Evolutionary conservation across 2,888 invertebrate species (phyloP).

Genomic region (Matsumyia berberina): DNA sequence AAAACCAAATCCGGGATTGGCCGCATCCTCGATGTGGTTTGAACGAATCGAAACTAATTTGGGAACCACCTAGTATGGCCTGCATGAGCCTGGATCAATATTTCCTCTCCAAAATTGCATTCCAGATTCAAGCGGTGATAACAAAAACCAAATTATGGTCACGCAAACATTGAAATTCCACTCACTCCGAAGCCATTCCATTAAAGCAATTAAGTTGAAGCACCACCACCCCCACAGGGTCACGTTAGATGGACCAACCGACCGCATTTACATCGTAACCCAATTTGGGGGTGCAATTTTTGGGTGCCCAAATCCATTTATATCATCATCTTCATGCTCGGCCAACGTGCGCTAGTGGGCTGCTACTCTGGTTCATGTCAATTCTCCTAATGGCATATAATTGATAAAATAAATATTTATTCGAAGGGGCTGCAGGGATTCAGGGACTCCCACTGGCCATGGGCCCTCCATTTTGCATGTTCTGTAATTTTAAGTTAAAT

Average conservation of each 20-base stretch:
- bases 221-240: slow-evolving; percentile 2
- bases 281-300: slow-evolving; percentile 36
- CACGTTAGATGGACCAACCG: slow-evolving; percentile 7
- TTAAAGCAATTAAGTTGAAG: slow-evolving; percentile 59
- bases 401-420: slow-evolving; percentile 76
- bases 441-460: slow-evolving; percentile 6
- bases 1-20: slow-evolving; percentile 2
- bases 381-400: slow-evolving; percentile 58
- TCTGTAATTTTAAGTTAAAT: slow-evolving; percentile 62
- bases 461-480: slow-evolving; percentile 43
- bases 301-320: slow-evolving; percentile 42
- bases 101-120: slow-evolving; percentile 44
- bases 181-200: slow-evolving; percentile 50
- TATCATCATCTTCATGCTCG: slow-evolving; percentile 43
- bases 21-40: slow-evolving; percentile 32
- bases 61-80: slow-evolving; percentile 23
- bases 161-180: slow-evolving; percentile 57
- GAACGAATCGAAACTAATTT: slow-evolving; percentile 49
- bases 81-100: slow-evolving; percentile 50
- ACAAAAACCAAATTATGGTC: slow-evolving; percentile 65
- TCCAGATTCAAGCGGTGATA: slow-evolving; percentile 60
- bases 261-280: slow-evolving; percentile 37
- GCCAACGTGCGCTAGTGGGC: not conserved
- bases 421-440: slow-evolving; percentile 37
- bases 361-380: slow-evolving; percentile 59